Conservation (phyloP, 2,113 vertebrate species). For the Nesoenas mayeri region DNA sequence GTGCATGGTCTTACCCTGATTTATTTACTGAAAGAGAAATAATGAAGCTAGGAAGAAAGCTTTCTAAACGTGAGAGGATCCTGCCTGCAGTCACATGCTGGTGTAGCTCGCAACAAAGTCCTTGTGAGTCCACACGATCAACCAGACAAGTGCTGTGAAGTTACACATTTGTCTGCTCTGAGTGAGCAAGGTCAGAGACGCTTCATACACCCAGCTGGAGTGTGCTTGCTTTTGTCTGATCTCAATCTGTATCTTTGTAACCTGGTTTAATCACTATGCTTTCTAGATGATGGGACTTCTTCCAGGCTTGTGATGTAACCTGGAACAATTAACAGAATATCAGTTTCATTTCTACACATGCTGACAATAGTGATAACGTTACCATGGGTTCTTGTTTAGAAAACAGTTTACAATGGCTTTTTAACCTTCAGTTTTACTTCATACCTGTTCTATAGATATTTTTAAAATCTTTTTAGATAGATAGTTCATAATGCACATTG, state of each 20-base stretch:
- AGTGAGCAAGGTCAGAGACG: neutral
- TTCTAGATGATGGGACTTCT: neutral
- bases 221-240: neutral
- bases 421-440: neutral
- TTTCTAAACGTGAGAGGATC: neutral
- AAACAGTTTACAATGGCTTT: neutral
- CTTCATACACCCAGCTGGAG: neutral
- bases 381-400: neutral
- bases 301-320: neutral
- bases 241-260: neutral
- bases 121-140: rapidly evolving
- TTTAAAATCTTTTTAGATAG: neutral
- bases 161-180: neutral
- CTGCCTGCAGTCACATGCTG: neutral
- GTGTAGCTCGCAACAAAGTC: neutral
- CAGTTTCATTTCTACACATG: neutral
- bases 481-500: neutral
- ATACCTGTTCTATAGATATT: neutral
- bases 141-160: neutral
- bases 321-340: neutral
- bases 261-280: neutral
- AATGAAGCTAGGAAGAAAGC: neutral
- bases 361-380: neutral
- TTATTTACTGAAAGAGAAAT: neutral
- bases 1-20: neutral